Evolutionary conservation across 2,113 vertebrate genomes (phyloP).

Genomic region (Pelmatolapia mariae): DNA sequence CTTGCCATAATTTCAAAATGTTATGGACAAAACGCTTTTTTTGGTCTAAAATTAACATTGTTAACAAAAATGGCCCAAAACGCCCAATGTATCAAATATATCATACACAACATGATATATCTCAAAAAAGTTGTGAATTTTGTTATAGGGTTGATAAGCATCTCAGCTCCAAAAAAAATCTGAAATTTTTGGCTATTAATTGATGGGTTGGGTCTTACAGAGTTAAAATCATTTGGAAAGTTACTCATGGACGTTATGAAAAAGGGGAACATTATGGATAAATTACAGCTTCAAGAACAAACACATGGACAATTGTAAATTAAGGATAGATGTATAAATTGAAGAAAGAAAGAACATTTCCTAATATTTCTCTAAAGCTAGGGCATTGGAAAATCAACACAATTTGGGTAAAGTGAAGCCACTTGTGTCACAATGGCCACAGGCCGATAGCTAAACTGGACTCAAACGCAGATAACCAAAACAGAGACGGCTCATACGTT

Average conservation of each 20-base stretch:
- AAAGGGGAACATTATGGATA: neutral
- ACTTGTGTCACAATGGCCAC: neutral
- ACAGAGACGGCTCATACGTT: neutral
- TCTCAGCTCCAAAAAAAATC: rapidly evolving
- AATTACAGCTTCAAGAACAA: neutral
- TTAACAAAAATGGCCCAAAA: neutral
- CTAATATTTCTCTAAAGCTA: neutral
- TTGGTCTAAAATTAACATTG: neutral
- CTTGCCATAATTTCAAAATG: neutral
- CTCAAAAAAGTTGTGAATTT: neutral
- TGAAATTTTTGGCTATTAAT: neutral
- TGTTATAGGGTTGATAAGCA: neutral
- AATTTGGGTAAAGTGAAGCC: neutral
- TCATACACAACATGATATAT: neutral
- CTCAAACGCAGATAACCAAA: neutral
- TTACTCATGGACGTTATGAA: neutral
- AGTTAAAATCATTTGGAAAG: neutral
- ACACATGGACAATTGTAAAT: neutral
- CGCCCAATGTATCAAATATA: neutral
- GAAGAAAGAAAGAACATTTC: neutral
- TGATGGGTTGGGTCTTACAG: neutral
- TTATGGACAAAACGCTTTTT: neutral
- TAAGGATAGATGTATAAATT: neutral
- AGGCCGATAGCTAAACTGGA: neutral
- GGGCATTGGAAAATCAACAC: rapidly evolving